Conservation (phyloP, 2,797 vertebrate species). For the Syncerus caffer region DNA sequence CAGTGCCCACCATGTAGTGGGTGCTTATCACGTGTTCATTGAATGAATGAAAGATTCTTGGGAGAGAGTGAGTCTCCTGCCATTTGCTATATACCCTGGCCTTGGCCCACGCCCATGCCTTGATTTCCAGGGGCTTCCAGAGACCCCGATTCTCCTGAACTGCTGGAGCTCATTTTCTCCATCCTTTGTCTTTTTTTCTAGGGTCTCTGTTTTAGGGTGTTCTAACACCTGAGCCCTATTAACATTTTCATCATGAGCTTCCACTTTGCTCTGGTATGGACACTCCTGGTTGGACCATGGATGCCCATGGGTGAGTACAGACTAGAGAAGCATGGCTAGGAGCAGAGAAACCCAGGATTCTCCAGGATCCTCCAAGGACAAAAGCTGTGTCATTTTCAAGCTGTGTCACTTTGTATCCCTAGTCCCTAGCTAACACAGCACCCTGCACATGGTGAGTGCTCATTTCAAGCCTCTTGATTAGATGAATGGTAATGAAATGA, state of each 20-base stretch:
- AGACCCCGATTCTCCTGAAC: not conserved
- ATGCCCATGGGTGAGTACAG: conserved; percentile 43
- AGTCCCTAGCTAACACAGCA: not conserved
- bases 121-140: not conserved
- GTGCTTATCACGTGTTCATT: not conserved
- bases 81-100: not conserved
- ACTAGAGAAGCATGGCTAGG: not conserved
- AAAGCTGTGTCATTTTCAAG: not conserved
- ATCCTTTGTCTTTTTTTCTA: conserved; percentile 29
- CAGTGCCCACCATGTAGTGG: not conserved
- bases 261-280: conserved; percentile 34
- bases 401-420: not conserved
- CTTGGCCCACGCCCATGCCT: not conserved
- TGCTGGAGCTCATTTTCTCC: not conserved
- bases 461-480: conserved; percentile 2
- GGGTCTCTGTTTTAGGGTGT: not conserved
- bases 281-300: conserved; percentile 29
- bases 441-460: not conserved
- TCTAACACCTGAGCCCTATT: not conserved
- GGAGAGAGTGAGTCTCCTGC: not conserved
- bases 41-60: not conserved
- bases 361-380: not conserved
- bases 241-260: conserved; percentile 42
- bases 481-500: not conserved
- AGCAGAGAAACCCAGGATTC: not conserved